Conservation (phyloP, 1,140 invertebrate species). For the Drosophila paulistorum region DNA sequence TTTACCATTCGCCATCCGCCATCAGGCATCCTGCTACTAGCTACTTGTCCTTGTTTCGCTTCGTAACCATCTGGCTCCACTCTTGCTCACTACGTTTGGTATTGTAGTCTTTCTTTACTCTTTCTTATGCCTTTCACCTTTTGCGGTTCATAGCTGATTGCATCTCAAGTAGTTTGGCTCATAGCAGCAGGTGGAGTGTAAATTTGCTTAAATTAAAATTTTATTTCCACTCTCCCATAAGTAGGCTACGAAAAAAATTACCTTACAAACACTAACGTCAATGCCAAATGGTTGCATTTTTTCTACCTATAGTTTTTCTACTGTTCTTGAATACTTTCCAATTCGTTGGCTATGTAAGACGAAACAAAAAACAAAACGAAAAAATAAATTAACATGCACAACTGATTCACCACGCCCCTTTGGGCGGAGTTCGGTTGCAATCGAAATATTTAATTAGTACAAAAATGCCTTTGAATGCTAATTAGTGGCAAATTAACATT, state of each 20-base stretch:
- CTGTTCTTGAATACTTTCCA: constrained; percentile 67
- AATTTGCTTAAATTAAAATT: constrained; percentile 77
- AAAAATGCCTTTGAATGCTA: constrained; percentile 80
- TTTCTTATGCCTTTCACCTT: constrained; percentile 71
- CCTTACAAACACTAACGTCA: constrained; percentile 60
- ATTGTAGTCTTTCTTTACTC: constrained; percentile 24
- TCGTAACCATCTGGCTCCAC: constrained; percentile 4
- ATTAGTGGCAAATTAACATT: constrained; percentile 81
- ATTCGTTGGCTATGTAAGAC: constrained; percentile 67
- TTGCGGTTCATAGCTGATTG: constrained; percentile 73
- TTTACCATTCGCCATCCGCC: background rate
- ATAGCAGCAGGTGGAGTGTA: constrained; percentile 29
- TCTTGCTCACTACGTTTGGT: background rate
- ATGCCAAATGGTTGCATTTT: constrained; percentile 21
- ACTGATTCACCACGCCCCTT: constrained; percentile 8
- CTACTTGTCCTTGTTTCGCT: constrained; percentile 12
- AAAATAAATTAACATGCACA: constrained; percentile 61
- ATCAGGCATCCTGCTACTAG: background rate
- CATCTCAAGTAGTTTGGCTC: constrained; percentile 61
- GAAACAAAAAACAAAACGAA: constrained; percentile 44
- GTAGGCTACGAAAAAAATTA: constrained; percentile 66
- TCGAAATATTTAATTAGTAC: constrained; percentile 81
- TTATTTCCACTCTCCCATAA: constrained; percentile 59
- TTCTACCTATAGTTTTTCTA: background rate
- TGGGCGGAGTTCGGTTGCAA: constrained; percentile 39